Evolutionary conservation across 2,113 vertebrate species (phyloP).

Genomic region (Apus apus): DNA sequence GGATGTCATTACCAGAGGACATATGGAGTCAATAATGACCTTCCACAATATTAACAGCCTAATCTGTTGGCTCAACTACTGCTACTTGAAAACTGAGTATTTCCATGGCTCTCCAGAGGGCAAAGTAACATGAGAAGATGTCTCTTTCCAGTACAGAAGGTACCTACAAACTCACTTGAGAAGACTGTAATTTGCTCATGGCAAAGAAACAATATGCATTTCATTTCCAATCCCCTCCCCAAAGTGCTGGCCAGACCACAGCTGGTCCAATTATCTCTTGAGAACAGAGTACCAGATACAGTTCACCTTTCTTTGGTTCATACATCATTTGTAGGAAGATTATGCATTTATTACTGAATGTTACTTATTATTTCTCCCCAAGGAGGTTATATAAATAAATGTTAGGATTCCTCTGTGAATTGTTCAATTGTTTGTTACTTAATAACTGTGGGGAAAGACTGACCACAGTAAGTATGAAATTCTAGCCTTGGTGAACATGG

Average conservation of each 20-base stretch:
- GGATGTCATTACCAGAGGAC: constrained; percentile 16
- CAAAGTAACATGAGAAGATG: neutral
- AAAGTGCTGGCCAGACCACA: neutral
- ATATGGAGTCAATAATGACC: neutral
- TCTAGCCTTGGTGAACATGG: neutral
- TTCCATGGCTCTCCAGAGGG: neutral
- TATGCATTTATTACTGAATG: neutral
- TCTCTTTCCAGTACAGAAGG: neutral
- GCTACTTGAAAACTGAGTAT: neutral
- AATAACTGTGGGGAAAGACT: constrained; percentile 40
- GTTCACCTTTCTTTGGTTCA: neutral
- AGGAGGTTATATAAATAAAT: constrained; percentile 45
- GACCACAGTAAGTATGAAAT: neutral
- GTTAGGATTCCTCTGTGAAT: neutral
- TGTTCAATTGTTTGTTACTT: constrained; percentile 31
- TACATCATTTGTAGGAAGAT: neutral
- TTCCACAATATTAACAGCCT: neutral
- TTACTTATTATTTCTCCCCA: constrained; percentile 18
- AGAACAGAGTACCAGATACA: neutral
- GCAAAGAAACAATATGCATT: neutral
- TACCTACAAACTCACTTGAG: neutral
- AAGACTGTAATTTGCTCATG: neutral
- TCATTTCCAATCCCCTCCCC: neutral
- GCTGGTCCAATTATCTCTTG: neutral
- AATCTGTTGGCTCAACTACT: neutral